phyloP scores from a whole-genome alignment of 2,113 vertebrate species.

The Microcebus tavaratra region DNA sequence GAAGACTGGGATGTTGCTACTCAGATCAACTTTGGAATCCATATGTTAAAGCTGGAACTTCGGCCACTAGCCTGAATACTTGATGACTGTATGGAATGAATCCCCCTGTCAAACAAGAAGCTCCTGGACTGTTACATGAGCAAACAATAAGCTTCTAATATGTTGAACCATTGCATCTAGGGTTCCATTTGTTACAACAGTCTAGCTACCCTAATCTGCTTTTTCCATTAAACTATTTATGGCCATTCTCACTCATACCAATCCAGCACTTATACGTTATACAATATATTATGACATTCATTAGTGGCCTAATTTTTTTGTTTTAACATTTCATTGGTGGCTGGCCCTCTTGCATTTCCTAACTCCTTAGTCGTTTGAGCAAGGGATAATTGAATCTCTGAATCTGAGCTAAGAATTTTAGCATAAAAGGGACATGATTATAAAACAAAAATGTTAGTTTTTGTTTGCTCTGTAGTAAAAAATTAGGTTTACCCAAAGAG shows the following conservation, averaged over 20 bases:
- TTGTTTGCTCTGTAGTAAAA: not conserved
- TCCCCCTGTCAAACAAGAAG: not conserved
- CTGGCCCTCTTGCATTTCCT: not conserved
- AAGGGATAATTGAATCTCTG: not conserved
- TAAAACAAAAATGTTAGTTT: not conserved
- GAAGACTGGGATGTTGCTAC: not conserved
- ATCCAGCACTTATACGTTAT: not conserved
- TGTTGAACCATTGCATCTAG: not conserved
- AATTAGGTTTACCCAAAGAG: not conserved
- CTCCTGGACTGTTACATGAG: not conserved
- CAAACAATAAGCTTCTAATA: not conserved
- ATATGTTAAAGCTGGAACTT: not conserved
- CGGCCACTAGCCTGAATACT: not conserved
- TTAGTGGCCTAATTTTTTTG: not conserved
- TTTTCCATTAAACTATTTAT: not conserved
- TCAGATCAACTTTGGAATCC: not conserved
- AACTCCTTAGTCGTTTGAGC: not conserved
- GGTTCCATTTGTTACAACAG: not conserved
- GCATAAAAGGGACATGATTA: not conserved
- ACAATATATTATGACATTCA: not conserved
- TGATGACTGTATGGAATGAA: not conserved
- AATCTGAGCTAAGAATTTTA: not conserved
- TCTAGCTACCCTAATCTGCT: not conserved
- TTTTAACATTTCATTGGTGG: not conserved
- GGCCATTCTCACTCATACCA: not conserved